A percentile compares a stretch with the other conserved stretches of the same genome.
These are phyloP conservation scores for Melieria crassipennis DNA, from an alignment of 2,888 invertebrate genomes.

Conservation along the genomic window DNA sequence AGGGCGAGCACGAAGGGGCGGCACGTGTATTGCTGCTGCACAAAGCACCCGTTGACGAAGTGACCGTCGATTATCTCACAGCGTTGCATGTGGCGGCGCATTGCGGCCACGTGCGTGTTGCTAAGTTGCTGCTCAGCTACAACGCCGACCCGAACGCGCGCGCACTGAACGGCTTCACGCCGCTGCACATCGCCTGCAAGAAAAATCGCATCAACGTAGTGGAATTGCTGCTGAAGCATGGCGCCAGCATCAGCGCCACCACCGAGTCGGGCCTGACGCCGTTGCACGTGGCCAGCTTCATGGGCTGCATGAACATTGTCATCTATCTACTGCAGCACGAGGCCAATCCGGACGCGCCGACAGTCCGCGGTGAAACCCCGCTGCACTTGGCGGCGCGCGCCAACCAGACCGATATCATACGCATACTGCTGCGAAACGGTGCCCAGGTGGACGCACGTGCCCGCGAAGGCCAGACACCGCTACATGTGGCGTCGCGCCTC, in stretches of 20 bases:
- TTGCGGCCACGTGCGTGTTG: constrained; percentile 93
- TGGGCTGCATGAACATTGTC: constrained; percentile 99
- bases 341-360: constrained; percentile 92
- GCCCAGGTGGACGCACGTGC: constrained; percentile 81
- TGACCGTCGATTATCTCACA: constrained; percentile 97
- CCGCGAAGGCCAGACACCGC: constrained; percentile 92
- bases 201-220: constrained; percentile 96
- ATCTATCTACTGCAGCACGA: constrained; percentile 94
- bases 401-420: constrained; percentile 96
- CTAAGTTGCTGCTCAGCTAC: constrained; percentile 88
- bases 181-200: constrained; percentile 98
- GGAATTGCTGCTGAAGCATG: constrained; percentile 93
- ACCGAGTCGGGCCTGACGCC: constrained; percentile 91
- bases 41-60: constrained; percentile 98
- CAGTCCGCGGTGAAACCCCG: constrained; percentile 96
- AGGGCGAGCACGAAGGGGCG: constrained; percentile 98
- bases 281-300: constrained; percentile 97
- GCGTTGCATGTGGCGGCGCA: constrained; percentile 96
- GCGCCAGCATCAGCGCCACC: constrained; percentile 81
- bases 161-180: constrained; percentile 97
- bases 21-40: constrained; percentile 91
- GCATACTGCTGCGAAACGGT: constrained; percentile 92
- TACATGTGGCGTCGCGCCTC: constrained; percentile 92
- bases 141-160: constrained; percentile 98
- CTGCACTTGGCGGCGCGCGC: constrained; percentile 95